Evolutionary conservation across 1,140 invertebrate species (phyloP).

Genomic region (Halyomorpha halys): DNA sequence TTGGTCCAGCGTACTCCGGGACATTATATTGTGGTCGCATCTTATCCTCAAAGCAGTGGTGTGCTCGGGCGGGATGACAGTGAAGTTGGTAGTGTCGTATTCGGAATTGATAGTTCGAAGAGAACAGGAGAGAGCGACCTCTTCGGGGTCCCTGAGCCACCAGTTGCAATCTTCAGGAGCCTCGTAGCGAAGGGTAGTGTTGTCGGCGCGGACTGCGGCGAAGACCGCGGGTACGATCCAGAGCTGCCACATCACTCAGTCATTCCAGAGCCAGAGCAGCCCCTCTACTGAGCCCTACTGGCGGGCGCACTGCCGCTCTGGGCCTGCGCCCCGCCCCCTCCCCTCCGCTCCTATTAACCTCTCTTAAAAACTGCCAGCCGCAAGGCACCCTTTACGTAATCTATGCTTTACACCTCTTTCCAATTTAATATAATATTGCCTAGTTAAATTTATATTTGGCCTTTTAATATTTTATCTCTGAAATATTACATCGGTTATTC

Average conservation of each 20-base stretch:
- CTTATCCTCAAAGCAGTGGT: conserved; percentile 66
- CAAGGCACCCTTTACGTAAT: conserved; percentile 5
- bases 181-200: conserved; percentile 47
- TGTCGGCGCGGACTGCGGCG: conserved; percentile 25
- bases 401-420: conserved; percentile 2
- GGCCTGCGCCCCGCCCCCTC: conserved; percentile 23
- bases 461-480: too few relatives aligned
- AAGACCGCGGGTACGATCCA: not conserved
- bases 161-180: conserved; percentile 71
- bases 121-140: conserved; percentile 67
- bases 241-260: conserved; percentile 13
- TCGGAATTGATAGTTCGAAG: conserved; percentile 68
- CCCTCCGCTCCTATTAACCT: conserved; percentile 11
- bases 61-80: conserved; percentile 70
- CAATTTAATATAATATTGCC: too few relatives aligned
- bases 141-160: conserved; percentile 40
- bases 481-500: too few relatives aligned
- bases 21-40: conserved; percentile 64
- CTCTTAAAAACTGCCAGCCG: conserved; percentile 10
- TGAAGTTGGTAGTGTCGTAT: conserved; percentile 77
- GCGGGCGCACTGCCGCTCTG: not conserved
- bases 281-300: not conserved
- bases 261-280: not conserved
- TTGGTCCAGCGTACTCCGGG: conserved; percentile 59
- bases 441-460: too few relatives aligned